phyloP scores from a whole-genome alignment of 2,888 invertebrate species.

The Erebia aethiops region DNA sequence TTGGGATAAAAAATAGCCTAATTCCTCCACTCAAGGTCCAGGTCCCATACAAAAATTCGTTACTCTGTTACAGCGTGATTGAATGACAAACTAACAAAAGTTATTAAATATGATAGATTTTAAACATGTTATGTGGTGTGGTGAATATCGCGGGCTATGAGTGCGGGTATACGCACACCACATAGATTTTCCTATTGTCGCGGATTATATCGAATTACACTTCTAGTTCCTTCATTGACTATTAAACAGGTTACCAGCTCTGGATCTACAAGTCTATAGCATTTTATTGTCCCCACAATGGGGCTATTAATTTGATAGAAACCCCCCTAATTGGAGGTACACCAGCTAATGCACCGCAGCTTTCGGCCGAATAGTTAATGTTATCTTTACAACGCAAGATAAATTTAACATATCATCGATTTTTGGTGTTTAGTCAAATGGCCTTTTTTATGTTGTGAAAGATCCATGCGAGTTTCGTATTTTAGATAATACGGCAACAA shows the following conservation, averaged over 20 bases:
- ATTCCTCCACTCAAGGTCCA: no score
- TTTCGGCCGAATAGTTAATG: conserved; percentile 44
- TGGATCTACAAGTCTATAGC: conserved; percentile 30
- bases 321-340: conserved; percentile 54
- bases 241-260: conserved; percentile 1
- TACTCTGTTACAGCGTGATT: no score
- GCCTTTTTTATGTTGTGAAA: conserved; percentile 25
- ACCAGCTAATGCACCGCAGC: conserved; percentile 40
- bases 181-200: no score
- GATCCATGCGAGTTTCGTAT: conserved; percentile 12
- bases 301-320: conserved; percentile 53
- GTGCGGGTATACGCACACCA: no score
- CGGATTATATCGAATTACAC: no score
- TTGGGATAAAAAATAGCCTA: no score
- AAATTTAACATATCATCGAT: conserved; percentile 50
- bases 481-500: conserved; percentile 15
- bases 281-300: conserved; percentile 46
- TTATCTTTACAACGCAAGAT: conserved; percentile 51
- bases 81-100: no score
- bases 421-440: conserved; percentile 30
- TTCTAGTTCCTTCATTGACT: no score
- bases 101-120: no score
- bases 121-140: no score
- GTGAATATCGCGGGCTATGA: no score
- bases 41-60: no score